phyloP scores from a whole-genome alignment of 2,113 vertebrate species.

The Numida meleagris region DNA sequence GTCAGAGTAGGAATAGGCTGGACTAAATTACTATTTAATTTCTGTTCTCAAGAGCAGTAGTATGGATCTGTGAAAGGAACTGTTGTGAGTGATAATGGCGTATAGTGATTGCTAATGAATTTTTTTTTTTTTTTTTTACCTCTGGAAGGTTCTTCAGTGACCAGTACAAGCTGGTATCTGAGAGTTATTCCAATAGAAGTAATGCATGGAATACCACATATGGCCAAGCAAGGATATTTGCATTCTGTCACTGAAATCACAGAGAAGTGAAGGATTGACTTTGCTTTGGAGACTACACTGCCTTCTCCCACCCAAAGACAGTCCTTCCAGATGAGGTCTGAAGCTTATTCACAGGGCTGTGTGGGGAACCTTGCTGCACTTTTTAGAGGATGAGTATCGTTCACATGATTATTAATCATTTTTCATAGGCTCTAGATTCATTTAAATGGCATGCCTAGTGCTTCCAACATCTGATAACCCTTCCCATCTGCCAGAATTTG shows the following conservation, averaged over 20 bases:
- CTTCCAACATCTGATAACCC: background rate
- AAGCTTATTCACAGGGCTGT: background rate
- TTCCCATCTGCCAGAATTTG: background rate
- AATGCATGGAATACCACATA: background rate
- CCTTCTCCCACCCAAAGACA: background rate
- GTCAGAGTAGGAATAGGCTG: background rate
- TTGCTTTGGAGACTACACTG: background rate
- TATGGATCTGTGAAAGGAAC: background rate
- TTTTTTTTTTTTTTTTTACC: background rate
- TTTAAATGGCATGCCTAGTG: background rate
- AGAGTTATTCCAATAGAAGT: background rate
- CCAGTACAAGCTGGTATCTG: background rate
- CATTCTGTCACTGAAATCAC: background rate
- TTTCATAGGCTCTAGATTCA: background rate
- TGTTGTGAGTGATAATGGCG: background rate
- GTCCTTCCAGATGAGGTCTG: background rate
- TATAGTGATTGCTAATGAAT: background rate
- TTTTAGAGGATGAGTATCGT: background rate
- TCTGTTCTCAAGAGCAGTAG: background rate
- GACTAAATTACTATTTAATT: background rate
- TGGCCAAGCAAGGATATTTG: background rate
- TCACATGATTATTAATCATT: background rate
- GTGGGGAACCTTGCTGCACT: fast-evolving
- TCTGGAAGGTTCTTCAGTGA: background rate
- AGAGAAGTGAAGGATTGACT: background rate